Evolutionary conservation across 2,888 invertebrate genomes (phyloP).

Genomic region (Nemapogon koenigi): DNA sequence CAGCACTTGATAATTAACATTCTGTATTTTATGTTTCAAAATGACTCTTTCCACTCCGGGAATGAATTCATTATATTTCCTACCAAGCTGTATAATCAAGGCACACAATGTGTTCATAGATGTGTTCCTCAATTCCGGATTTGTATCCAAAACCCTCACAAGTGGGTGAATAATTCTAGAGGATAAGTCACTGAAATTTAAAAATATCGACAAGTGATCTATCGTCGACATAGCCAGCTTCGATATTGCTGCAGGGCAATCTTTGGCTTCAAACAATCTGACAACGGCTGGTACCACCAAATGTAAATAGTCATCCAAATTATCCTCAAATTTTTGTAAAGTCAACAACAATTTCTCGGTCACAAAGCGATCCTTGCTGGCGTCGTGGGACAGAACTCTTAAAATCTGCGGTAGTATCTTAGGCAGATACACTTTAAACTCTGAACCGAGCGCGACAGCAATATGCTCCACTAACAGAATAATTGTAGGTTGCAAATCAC

Average conservation of each 20-base stretch:
- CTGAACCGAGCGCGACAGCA: conserved; percentile 91
- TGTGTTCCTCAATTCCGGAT: conserved; percentile 75
- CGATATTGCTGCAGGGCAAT: conserved; percentile 79
- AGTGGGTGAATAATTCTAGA: conserved; percentile 94
- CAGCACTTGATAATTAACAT: conserved; percentile 79
- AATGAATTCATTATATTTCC: conserved; percentile 91
- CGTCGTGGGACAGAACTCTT: conserved; percentile 88
- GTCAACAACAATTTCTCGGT: conserved; percentile 85
- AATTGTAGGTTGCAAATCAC: conserved; percentile 84
- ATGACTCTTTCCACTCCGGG: conserved; percentile 89
- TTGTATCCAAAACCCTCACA: conserved; percentile 83
- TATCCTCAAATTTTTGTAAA: conserved; percentile 92
- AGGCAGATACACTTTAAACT: conserved; percentile 93
- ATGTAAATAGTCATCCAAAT: conserved; percentile 94
- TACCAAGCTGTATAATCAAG: conserved; percentile 85
- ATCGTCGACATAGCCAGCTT: conserved; percentile 83
- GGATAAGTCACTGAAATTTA: conserved; percentile 92
- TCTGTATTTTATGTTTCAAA: conserved; percentile 79
- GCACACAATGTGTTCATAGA: conserved; percentile 93
- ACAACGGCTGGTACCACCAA: conserved; percentile 94
- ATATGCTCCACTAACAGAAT: conserved; percentile 93
- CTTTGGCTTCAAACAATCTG: conserved; percentile 85
- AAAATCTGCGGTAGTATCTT: conserved; percentile 94
- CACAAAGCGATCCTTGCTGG: conserved; percentile 81
- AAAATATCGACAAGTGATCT: conserved; percentile 84